These are phyloP conservation scores for Patella depressa DNA, from an alignment of 2,888 invertebrate species.

Conservation along the genomic window DNA sequence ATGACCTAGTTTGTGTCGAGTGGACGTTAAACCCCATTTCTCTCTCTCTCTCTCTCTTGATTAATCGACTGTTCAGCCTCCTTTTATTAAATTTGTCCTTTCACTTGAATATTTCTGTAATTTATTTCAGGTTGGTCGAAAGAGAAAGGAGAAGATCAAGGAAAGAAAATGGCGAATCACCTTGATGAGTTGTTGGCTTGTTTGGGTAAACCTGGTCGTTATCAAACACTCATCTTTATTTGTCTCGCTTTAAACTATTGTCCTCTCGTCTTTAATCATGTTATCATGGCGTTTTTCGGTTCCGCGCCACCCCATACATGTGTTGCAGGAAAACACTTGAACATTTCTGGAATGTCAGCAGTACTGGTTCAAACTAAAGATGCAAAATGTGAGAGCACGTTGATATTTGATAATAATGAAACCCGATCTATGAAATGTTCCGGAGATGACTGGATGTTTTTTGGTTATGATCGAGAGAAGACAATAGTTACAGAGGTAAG, in stretches of 20 bases:
- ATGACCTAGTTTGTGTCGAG: no score
- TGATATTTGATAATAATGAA: constrained; percentile 28
- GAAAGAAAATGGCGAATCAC: neutral
- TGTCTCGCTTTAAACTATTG: constrained; percentile 59
- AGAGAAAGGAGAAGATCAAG: no score
- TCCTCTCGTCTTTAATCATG: constrained; percentile 60
- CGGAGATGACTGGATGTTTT: constrained; percentile 39
- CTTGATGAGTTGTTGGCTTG: constrained; percentile 48
- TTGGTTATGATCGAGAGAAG: constrained; percentile 33
- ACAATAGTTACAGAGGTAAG: constrained; percentile 56
- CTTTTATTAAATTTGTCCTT: no score
- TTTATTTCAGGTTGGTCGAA: no score
- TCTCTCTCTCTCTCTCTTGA: no score
- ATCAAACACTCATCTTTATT: constrained; percentile 54
- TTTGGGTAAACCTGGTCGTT: constrained; percentile 55
- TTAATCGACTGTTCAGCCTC: no score
- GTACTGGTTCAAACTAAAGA: constrained; percentile 16
- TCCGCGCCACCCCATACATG: constrained; percentile 46
- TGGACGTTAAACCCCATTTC: no score
- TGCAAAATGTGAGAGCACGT: constrained; percentile 34
- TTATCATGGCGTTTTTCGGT: constrained; percentile 64
- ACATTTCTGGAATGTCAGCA: no score
- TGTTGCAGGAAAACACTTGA: neutral
- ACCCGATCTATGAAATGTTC: constrained; percentile 44
- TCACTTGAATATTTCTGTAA: no score